Base-by-base conservation (phyloP, 2,113 vertebrate species). In the Rhea pennata region DNA sequence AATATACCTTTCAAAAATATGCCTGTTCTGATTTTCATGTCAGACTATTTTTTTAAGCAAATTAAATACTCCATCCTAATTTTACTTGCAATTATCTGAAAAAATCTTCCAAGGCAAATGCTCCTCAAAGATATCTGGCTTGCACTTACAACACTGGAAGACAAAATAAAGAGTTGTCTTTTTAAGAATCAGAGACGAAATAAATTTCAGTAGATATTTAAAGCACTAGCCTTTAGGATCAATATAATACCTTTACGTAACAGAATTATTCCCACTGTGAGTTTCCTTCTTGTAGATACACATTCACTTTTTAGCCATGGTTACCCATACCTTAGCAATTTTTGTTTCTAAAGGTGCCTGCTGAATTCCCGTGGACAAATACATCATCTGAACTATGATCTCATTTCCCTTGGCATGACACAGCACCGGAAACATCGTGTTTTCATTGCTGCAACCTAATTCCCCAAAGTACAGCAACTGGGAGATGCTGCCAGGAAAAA, bases 391-490 rank as follows among this genome's bases (percentile, higher is more conserved):
- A 91, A 58, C 66, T 91, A 76, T 96, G 95, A 96, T 89, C 87
- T 97, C 96, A 96, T 95, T 97, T 96, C 84, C 77, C 84, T 91
- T 96, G 95, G 96, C 92, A 85, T 89, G 70, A 59, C 66, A 54
- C 44, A 89, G 53, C 48, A 94, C 86, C 88, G 95, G 80, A 91
- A 70, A 1, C 77, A 87, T 84, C 12, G 3, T 93, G 67, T 95
- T 94, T 97, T 97, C 86, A 79, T 84, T 95, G 62, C 88, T 79
- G 77, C 80, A 94, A 72, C 80, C 26, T 89, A 87, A 89, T 91
- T 91, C 93, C 50, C 94, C 53, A 36, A 90, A 94, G 84, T 76
- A 82, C 40, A 93, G 88, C 53, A 87, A 36, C 62, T 88, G 80
- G 84, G 80, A 91, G 62, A 76, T 84, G 40, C 29, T 93, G 88